Evolutionary conservation across 2,888 invertebrate species (phyloP), one percentile per base, ranked within the genome.

Genomic region (Notodonta dromedarius): DNA sequence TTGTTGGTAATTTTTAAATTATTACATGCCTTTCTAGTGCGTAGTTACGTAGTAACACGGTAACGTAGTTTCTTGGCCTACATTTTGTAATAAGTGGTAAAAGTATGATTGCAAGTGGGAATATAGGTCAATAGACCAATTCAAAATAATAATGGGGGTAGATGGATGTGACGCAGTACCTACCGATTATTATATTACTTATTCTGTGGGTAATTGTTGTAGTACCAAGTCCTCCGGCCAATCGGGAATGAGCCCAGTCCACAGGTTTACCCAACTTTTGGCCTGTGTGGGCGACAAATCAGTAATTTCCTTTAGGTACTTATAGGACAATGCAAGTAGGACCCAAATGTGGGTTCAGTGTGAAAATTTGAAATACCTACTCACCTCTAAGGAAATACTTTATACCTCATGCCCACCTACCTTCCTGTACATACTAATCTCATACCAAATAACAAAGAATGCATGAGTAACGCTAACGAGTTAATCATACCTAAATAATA

Each of bases 21-120:
- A 24, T 24, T 68, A 73, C 62, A 16, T 50, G 16, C 9, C 8
- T 48, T 9, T 16, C 57, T 55, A 59, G 63, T 63, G 66, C 73
- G 62, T 68, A 59, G 74, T 73, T 74, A 73, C n/a, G 44, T 70
- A 67, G 62, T 64, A 24, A 24, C 24, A 24, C 24, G 24, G 74
- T 73, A 73, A 73, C 13, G 44, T 70, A 66, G 62, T 64, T 69
- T 70, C 67, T 69, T 73, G 69, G 63, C 69, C 69, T 66, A 74
- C 65, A 46, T 74, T 73, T 69, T 69, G 74, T 67, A 73, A 71
- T 64, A 64, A 64, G 62, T 73, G 59, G 61, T 61, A 51, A 60
- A 42, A 9, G 12, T 42, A 42, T 3, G 35, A 35, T 35, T 35
- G 2, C n/a, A n/a, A 13, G 5, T 46, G 5, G 46, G 13, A 24